Conservation (phyloP, 2,888 invertebrate species). For the Andrena dorsata region DNA sequence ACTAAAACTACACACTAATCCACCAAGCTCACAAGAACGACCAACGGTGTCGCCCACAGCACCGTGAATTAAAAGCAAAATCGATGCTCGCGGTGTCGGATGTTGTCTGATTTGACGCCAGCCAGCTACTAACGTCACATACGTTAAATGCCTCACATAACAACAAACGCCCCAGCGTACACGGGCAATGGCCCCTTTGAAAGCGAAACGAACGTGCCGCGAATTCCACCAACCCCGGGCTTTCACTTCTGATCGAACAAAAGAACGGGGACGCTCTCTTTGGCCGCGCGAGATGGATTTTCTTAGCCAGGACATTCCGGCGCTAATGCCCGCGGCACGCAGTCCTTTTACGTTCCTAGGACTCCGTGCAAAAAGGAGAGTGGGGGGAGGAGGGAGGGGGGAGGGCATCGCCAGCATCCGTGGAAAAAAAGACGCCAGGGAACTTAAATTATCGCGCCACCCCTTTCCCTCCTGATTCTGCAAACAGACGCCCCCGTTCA, state of each 20-base stretch:
- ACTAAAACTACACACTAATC: too few relatives aligned
- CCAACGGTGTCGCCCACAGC: too few relatives aligned
- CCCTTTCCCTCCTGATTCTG: constrained; percentile 35
- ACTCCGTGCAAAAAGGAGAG: constrained; percentile 19
- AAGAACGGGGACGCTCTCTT: constrained; percentile 52
- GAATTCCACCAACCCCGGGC: constrained; percentile 57
- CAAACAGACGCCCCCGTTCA: constrained; percentile 42
- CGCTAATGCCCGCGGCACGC: constrained; percentile 49
- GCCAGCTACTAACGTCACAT: constrained; percentile 22
- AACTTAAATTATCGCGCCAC: constrained; percentile 43
- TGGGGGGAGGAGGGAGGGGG: not conserved
- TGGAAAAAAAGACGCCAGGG: not conserved
- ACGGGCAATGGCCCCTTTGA: constrained; percentile 38
- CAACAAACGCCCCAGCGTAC: constrained; percentile 43
- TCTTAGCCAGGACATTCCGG: constrained; percentile 58
- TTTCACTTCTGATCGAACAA: constrained; percentile 65
- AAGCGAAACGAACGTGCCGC: constrained; percentile 52
- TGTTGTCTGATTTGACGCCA: constrained; percentile 7
- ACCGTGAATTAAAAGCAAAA: too few relatives aligned
- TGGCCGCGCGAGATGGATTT: constrained; percentile 60
- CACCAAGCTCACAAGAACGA: too few relatives aligned
- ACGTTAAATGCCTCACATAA: constrained; percentile 37
- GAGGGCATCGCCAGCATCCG: not conserved
- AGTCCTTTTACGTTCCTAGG: constrained; percentile 48
- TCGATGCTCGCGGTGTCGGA: not conserved